Base-by-base conservation (phyloP, 2,797 vertebrate species). In the Sebastes minor region DNA sequence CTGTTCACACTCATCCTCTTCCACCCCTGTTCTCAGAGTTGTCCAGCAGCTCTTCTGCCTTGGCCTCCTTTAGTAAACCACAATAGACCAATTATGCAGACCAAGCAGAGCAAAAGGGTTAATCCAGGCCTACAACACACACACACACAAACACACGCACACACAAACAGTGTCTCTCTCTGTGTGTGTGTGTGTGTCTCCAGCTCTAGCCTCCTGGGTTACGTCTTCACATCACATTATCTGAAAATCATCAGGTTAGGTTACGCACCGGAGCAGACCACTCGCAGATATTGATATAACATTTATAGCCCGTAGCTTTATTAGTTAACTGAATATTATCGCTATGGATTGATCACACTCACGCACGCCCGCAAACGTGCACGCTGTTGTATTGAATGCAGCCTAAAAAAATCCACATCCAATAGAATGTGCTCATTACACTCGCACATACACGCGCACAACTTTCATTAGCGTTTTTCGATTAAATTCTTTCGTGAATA, bases 281-380 rank as follows among this genome's bases (percentile, higher is more conserved):
- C 42, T 89, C 77, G 49, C 86, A 86, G 59, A 84, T 92, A 93
- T 94, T 90, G 88, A 92, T 93, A 90, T 90, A 78, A 81, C 80
- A 83, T 87, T 90, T 81, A 93, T 86, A 33, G 84, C 90, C 85
- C 23, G 88, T 74, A 82, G 91, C 91, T 88, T 88, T 89, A 91
- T 89, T 88, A 86, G 64, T 91, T 88, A 86, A 76, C 79, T 61
- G 84, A 88, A 89, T 86, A 89, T 90, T 85, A 92, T 87, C 74
- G 74, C 68, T 74, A 9, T 59, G 46, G 81, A 91, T 91, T 86
- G 77, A 91, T 84, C 80, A 57, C 32, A 20, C 62, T 46, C 46
- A 46, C 35, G 3, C 67, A 25, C 33, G 4, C 75, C 22, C 0
- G 16, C 70, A 70, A 82, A 82, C 35, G 33, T 22, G 77, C 79